Evolutionary conservation across 2,113 vertebrate species (phyloP).

Genomic region (Dipodomys spectabilis): DNA sequence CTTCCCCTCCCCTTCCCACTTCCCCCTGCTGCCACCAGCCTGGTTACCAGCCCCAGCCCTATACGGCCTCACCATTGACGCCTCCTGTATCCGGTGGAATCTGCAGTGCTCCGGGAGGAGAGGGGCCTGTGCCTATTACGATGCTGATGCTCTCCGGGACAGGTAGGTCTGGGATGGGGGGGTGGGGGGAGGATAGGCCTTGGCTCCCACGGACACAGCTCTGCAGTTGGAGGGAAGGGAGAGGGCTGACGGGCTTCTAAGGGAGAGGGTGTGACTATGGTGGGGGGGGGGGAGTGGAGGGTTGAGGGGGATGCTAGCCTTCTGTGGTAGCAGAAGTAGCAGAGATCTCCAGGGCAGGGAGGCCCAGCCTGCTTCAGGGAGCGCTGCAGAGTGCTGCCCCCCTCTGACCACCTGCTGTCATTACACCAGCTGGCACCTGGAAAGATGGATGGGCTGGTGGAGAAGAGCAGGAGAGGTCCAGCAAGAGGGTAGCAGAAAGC

Average conservation of each 20-base stretch:
- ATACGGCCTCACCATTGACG: constrained; percentile 94
- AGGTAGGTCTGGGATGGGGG: constrained; percentile 83
- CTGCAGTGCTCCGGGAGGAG: constrained; percentile 86
- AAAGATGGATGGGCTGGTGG: neutral
- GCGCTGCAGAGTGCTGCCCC: neutral
- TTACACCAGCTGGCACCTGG: neutral
- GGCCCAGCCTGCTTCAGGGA: neutral
- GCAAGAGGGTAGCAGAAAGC: no score
- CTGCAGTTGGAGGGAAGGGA: no score
- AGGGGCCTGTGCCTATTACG: constrained; percentile 94
- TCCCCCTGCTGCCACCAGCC: constrained; percentile 83
- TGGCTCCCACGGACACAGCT: neutral
- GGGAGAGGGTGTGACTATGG: neutral
- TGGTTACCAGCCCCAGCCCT: constrained; percentile 94
- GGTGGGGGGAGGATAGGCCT: neutral
- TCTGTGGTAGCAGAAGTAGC: neutral
- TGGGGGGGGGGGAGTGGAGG: no score
- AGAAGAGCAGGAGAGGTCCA: neutral
- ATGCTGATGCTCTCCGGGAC: constrained; percentile 92
- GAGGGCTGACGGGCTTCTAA: no score
- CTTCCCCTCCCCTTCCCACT: no score
- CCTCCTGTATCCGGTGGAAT: constrained; percentile 94
- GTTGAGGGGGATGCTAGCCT: neutral
- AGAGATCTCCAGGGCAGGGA: neutral
- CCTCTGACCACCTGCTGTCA: neutral